Evolutionary conservation across 2,797 vertebrate genomes (phyloP).

Genomic region (Alcedo atthis): DNA sequence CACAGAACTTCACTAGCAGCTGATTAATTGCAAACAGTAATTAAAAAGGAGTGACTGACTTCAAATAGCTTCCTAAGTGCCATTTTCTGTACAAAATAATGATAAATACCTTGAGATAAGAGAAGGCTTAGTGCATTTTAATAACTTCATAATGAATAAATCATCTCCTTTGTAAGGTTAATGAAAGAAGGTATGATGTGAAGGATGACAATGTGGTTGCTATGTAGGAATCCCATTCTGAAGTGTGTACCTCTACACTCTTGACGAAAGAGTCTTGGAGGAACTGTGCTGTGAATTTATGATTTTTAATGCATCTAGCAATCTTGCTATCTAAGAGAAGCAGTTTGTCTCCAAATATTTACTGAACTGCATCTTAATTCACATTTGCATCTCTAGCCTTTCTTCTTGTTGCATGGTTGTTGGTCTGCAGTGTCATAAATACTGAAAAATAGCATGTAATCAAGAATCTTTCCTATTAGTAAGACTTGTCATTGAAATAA

Average conservation of each 20-base stretch:
- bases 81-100: conserved; percentile 34
- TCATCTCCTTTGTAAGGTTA: not conserved
- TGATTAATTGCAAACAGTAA: not conserved
- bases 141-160: conserved; percentile 47
- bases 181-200: not conserved
- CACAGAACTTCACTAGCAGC: not conserved
- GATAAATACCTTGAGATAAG: not conserved
- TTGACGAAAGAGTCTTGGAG: not conserved
- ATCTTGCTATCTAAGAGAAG: not conserved
- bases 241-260: not conserved
- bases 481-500: conserved; percentile 16
- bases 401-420: not conserved
- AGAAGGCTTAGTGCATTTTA: conserved; percentile 19
- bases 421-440: not conserved
- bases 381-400: not conserved
- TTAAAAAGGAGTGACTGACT: conserved; percentile 1
- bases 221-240: not conserved
- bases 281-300: not conserved
- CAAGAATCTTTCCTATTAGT: not conserved
- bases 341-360: not conserved
- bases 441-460: not conserved
- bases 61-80: not conserved
- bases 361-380: not conserved
- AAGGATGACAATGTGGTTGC: not conserved
- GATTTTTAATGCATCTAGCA: not conserved